Evolutionary conservation across 1,140 invertebrate genomes (phyloP).

Genomic region (Zaprionus camerounensis): DNA sequence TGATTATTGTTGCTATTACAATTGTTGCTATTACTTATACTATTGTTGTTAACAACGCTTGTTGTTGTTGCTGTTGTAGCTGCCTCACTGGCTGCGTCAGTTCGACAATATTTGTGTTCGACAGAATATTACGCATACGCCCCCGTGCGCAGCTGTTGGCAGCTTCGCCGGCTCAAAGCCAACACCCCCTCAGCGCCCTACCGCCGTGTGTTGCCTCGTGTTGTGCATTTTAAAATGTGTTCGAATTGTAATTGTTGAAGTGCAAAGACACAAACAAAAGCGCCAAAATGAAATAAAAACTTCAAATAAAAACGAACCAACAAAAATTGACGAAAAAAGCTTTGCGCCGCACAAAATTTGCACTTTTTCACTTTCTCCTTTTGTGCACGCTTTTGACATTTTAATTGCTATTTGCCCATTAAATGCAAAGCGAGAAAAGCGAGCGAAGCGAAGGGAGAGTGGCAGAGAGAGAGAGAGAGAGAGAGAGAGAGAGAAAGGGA

Average conservation of each 20-base stretch:
- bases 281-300: slow-evolving; percentile 24
- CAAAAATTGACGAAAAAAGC: slow-evolving; percentile 9
- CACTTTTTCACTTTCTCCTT: slow-evolving; percentile 80
- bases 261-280: slow-evolving; percentile 55
- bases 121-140: slow-evolving; percentile 57
- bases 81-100: background rate
- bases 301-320: slow-evolving; percentile 16
- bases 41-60: slow-evolving; percentile 38
- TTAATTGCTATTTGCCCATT: slow-evolving; percentile 80
- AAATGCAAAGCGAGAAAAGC: slow-evolving; percentile 48
- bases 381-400: slow-evolving; percentile 82
- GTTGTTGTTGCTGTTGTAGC: slow-evolving; percentile 13
- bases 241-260: slow-evolving; percentile 69
- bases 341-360: slow-evolving; percentile 64
- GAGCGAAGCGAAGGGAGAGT: slow-evolving; percentile 5
- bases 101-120: slow-evolving; percentile 3
- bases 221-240: slow-evolving; percentile 56
- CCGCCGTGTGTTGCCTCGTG: background rate
- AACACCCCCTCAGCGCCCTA: background rate
- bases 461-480: slow-evolving; percentile 11
- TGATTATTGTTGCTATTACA: slow-evolving; percentile 61
- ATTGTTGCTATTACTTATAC: slow-evolving; percentile 49
- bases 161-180: slow-evolving; percentile 43
- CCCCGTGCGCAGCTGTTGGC: background rate
- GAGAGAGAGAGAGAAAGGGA: background rate